Conservation (phyloP, 2,888 invertebrate species). For the Torymus aiolomorphi region DNA sequence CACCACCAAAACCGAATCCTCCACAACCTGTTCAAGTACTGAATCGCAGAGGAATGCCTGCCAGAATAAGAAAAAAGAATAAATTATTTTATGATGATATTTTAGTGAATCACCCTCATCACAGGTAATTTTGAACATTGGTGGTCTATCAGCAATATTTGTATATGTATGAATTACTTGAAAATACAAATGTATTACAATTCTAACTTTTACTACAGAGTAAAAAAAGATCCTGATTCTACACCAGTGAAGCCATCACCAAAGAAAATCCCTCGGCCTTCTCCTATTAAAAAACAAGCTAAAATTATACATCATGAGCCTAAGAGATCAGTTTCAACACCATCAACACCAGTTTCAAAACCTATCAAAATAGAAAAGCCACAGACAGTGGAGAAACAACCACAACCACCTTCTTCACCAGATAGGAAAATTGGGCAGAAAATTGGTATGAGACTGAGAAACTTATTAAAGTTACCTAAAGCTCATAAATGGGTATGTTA, state of each 20-base stretch:
- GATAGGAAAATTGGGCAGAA: slow-evolving; percentile 92
- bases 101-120: slow-evolving; percentile 87
- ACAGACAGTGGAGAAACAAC: slow-evolving; percentile 52
- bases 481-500: slow-evolving; percentile 99
- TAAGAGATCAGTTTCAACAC: slow-evolving; percentile 61
- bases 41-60: slow-evolving; percentile 93
- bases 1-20: slow-evolving; percentile 84
- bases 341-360: slow-evolving; percentile 67
- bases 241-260: slow-evolving; percentile 78
- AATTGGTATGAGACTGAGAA: slow-evolving; percentile 91
- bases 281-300: slow-evolving; percentile 76
- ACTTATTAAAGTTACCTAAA: slow-evolving; percentile 96
- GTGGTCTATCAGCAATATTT: not conserved
- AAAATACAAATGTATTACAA: not conserved
- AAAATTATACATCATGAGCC: slow-evolving; percentile 63
- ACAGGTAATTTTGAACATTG: slow-evolving; percentile 75
- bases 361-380: slow-evolving; percentile 72
- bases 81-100: slow-evolving; percentile 93
- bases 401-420: slow-evolving; percentile 77
- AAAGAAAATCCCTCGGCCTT: slow-evolving; percentile 80
- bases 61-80: slow-evolving; percentile 92
- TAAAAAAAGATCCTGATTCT: slow-evolving; percentile 72
- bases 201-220: slow-evolving; percentile 61
- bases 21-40: slow-evolving; percentile 87
- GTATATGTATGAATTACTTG: not conserved